Base-by-base conservation (phyloP, 1,140 invertebrate genomes). In the Coboldia fuscipes region DNA sequence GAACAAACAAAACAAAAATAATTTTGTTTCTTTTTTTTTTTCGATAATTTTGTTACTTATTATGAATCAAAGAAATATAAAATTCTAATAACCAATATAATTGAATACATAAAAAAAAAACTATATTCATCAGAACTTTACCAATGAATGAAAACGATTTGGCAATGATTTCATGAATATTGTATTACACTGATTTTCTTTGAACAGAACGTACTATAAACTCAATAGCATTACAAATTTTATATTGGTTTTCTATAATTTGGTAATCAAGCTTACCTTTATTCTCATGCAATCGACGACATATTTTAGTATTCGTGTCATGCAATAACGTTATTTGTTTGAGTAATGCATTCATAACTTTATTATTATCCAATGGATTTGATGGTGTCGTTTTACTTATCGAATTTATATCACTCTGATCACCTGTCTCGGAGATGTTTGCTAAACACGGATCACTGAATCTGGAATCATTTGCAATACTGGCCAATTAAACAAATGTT, bases 241-340 rank as follows among this genome's bases (percentile, higher is more conserved):
- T 16, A 32, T 18, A 15, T 10, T 6, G 13, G 13, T 30, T 7
- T 6, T 7, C 6, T 10, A 15, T 7, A 10, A 12, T 7, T 7
- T 7, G 15, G 12, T 12, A 13, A 30, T 21, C 22, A 14, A 36
- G 42, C 48, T 39, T 35, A 55, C 52, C 50, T 49, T 53, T 55
- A 18, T 48, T 51, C 34, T 55, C 51, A 35, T 55, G 51, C 35
- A 55, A 37, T 43, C 52, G 52, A 17, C 50, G 45, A 39, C 50
- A 55, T 33, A 55, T 53, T 43, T 54, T 55, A n/a, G 51, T 49
- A 34, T 55, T 55, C 12, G 52, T 55, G 34, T 55, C 52, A 13
- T 54, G 52, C 36, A 55, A 28, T 21, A 54, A 36, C 31, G 52
- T 51, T 23, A 55, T 54, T 38, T 55, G 51, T 30, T 55, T 48